Evolutionary conservation across 2,888 invertebrate genomes (phyloP), one percentile per base, ranked within the genome.

Genomic region (Cacoxenus indagator): DNA sequence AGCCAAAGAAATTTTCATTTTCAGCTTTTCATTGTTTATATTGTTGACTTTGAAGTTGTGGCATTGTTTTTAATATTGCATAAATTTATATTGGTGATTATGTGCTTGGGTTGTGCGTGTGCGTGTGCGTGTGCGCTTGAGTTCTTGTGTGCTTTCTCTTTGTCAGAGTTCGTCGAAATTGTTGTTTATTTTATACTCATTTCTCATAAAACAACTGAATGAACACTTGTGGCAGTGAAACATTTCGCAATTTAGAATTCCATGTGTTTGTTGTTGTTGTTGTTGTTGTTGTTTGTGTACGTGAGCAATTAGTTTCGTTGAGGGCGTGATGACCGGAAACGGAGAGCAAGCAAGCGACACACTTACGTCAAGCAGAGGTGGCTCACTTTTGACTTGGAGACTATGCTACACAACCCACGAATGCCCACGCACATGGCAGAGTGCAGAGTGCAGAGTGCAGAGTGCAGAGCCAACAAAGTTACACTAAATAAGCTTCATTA

Each of bases 251-350:
- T 54, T 54, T 37, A 14, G 14, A 37, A 37, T 37, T 48, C 19
- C 1, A 2, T 43, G 9, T 43, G 43, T 43, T 43, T 43, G 1
- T 9, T 43, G 9, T 43, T 43, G 45, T 43, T 43, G 11, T 43
- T 11, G 11, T 43, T 43, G 11, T 2, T 43, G 11, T 17, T 19
- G 22, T 19, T 17, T 51, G 48, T 64, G 29, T 27, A 64, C 64
- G 48, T 64, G 64, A 26, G 51, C 64, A 64, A 64, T 64, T 48
- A 48, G 48, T 48, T 51, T 48, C 29, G 29, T 26, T 48, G 29
- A 26, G 31, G 48, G 54, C 54, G 65, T 65, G 65, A 54, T 54
- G 65, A 65, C 65, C 54, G 65, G 54, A 65, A 65, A 54, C 51
- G 37, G 43, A 54, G 37, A 17, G 0, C 65, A 54, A 46, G 45